Percentiles rank a stretch among this genome's conserved stretches.
These are phyloP conservation scores for Pseudorhombus dupliciocellatus DNA, from an alignment of 2,113 vertebrate genomes.

Conservation along the genomic window DNA sequence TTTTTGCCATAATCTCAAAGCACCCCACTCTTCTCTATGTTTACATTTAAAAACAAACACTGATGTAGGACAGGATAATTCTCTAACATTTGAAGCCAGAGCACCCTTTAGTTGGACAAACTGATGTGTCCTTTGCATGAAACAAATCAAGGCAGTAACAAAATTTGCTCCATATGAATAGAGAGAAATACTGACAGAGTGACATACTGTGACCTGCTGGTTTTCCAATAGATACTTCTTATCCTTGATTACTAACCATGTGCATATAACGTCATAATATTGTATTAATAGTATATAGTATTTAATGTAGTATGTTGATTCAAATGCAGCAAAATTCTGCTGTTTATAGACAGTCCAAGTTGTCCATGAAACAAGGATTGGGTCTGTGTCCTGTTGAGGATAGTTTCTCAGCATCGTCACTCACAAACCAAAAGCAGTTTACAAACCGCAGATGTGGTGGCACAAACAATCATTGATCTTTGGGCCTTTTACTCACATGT, in stretches of 20 bases:
- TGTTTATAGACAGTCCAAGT: neutral
- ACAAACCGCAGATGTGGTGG: slow-evolving; percentile 20
- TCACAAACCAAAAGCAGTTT: slow-evolving; percentile 4
- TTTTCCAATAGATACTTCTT: neutral
- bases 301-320: neutral
- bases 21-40: neutral
- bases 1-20: slow-evolving; percentile 13
- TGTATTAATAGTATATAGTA: too few relatives aligned
- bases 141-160: slow-evolving; percentile 31
- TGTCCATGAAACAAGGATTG: neutral
- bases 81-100: neutral
- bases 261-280: neutral
- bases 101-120: neutral
- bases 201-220: neutral
- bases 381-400: neutral
- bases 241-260: slow-evolving; percentile 45
- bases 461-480: neutral
- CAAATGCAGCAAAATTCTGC: neutral
- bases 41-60: neutral
- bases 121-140: neutral
- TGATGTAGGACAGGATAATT: neutral
- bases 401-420: slow-evolving; percentile 9
- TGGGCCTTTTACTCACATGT: neutral
- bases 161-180: neutral
- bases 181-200: neutral